Evolutionary conservation across 2,888 invertebrate genomes (phyloP).

Genomic region (Lithophane leautieri): DNA sequence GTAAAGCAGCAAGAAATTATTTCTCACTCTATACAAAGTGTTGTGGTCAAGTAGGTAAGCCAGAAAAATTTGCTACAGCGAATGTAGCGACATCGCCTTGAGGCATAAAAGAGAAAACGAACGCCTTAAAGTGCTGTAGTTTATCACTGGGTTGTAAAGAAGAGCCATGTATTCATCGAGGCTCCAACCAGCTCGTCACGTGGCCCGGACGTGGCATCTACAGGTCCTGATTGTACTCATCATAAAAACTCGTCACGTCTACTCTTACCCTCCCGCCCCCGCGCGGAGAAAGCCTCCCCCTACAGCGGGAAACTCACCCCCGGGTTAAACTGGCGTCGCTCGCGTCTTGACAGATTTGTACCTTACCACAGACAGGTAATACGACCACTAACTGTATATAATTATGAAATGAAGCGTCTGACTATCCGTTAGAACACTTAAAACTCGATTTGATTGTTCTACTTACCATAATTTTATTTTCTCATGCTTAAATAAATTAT

Average conservation of each 20-base stretch:
- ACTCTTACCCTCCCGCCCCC: conserved; percentile 65
- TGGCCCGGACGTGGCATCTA: conserved; percentile 75
- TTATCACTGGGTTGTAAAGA: conserved; percentile 60
- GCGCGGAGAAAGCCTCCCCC: conserved; percentile 69
- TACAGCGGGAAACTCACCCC: conserved; percentile 67
- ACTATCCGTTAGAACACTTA: conserved; percentile 35
- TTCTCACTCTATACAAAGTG: not conserved
- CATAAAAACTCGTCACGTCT: conserved; percentile 84
- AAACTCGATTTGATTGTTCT: conserved; percentile 35
- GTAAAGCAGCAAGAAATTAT: conserved; percentile 1
- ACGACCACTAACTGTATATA: conserved; percentile 14
- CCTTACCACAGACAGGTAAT: conserved; percentile 39
- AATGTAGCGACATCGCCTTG: conserved; percentile 5
- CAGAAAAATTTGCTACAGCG: conserved; percentile 7
- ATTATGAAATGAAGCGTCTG: conserved; percentile 43
- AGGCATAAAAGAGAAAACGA: conserved; percentile 32
- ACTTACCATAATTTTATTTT: conserved; percentile 34
- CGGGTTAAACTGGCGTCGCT: conserved; percentile 44
- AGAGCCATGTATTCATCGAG: conserved; percentile 72
- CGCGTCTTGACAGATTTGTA: conserved; percentile 53
- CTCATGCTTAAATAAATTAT: conserved; percentile 15
- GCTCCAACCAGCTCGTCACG: conserved; percentile 73
- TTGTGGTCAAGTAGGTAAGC: not conserved
- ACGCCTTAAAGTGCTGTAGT: conserved; percentile 43
- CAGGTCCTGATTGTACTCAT: conserved; percentile 83